phyloP scores from a whole-genome alignment of 2,888 invertebrate genomes.

The Hedychridium roseum region DNA sequence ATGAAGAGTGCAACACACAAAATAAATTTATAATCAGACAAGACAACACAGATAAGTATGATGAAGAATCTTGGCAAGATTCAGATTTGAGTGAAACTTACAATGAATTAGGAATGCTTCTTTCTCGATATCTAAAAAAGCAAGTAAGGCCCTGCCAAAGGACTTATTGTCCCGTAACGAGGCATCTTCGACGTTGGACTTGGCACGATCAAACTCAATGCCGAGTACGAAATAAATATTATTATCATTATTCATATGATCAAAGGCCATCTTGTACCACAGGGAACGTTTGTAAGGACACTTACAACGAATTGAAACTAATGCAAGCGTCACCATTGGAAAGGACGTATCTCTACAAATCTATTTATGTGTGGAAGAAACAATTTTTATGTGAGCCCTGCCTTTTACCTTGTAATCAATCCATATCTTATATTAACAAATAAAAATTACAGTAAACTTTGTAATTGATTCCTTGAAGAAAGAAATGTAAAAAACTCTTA shows the following conservation, averaged over 20 bases:
- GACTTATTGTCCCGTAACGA: constrained; percentile 33
- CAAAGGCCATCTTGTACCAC: constrained; percentile 36
- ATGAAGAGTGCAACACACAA: too few relatives aligned
- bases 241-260: constrained; percentile 20
- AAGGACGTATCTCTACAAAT: constrained; percentile 21
- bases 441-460: not conserved
- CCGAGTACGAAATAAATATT: too few relatives aligned
- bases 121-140: constrained; percentile 36
- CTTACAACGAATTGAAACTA: constrained; percentile 40
- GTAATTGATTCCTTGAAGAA: constrained; percentile 1
- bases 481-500: not conserved
- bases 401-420: too few relatives aligned
- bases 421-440: constrained; percentile 6
- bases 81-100: constrained; percentile 33
- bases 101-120: constrained; percentile 39
- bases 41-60: too few relatives aligned
- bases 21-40: too few relatives aligned
- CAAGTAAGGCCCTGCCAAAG: constrained; percentile 31
- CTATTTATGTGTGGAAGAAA: constrained; percentile 35
- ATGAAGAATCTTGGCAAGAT: too few relatives aligned
- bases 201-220: constrained; percentile 36
- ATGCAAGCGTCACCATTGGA: constrained; percentile 25
- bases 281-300: constrained; percentile 39
- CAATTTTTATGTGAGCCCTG: constrained; percentile 37
- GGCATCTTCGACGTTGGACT: constrained; percentile 24